These are phyloP conservation scores for Rhopalosiphum nymphaeae DNA, from an alignment of 2,888 invertebrate genomes.

Conservation along the genomic window DNA sequence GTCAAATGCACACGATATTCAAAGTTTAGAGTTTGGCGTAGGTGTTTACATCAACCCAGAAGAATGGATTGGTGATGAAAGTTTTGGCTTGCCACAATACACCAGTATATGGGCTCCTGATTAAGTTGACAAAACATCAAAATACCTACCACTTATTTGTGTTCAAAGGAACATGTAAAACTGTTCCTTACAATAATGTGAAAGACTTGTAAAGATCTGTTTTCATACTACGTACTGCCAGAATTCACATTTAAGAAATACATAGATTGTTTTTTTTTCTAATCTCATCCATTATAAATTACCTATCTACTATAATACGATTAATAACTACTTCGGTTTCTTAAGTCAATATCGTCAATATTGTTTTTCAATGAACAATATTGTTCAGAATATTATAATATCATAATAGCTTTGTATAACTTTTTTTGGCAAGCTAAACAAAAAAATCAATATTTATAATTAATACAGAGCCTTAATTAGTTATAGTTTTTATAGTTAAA, in stretches of 20 bases:
- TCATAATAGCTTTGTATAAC: background rate
- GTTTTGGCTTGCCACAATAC: background rate
- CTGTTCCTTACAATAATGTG: background rate
- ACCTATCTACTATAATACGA: background rate
- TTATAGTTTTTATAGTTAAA: background rate
- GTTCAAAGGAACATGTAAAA: background rate
- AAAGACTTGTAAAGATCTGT: background rate
- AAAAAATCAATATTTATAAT: background rate
- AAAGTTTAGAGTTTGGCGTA: background rate
- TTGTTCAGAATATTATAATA: background rate
- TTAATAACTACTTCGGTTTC: background rate
- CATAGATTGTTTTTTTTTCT: background rate
- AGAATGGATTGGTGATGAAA: background rate
- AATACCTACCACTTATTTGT: slow-evolving; percentile 7
- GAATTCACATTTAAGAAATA: background rate
- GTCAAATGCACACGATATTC: background rate
- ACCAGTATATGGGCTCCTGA: slow-evolving; percentile 1
- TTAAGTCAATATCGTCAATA: background rate
- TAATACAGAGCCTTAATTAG: background rate
- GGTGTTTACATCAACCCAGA: background rate
- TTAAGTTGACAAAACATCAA: background rate
- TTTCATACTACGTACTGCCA: background rate
- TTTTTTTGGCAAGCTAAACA: background rate
- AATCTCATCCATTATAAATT: background rate
- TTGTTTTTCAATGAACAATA: background rate